Evolutionary conservation across 2,113 vertebrate species (phyloP).

Genomic region (Ctenomys sociabilis): DNA sequence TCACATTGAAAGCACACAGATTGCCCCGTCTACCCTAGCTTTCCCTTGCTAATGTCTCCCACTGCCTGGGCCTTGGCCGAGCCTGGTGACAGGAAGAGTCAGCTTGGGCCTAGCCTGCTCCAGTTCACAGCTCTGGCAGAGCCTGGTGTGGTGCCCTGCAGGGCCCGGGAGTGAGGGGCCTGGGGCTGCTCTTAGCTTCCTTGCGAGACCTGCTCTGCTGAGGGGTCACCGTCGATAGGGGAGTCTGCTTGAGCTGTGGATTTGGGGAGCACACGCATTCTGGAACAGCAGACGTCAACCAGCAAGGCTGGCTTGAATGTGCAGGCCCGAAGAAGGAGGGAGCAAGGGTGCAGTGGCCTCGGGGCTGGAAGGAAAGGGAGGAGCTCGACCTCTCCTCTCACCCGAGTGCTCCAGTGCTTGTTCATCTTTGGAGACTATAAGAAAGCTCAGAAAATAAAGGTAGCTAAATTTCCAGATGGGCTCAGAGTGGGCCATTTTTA

Average conservation of each 20-base stretch:
- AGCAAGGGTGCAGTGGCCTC: background rate
- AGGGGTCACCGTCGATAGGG: background rate
- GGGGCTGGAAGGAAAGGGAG: background rate
- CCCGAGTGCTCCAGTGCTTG: background rate
- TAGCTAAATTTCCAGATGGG: conserved; percentile 34
- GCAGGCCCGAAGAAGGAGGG: background rate
- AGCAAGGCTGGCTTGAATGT: background rate
- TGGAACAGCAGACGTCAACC: background rate
- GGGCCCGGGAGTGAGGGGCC: background rate
- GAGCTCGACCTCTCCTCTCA: background rate
- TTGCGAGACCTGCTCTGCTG: background rate
- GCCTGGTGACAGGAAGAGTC: background rate
- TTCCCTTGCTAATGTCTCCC: background rate
- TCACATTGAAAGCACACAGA: background rate
- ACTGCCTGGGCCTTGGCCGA: background rate
- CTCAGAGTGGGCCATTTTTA: conserved; percentile 39
- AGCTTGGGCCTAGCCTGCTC: too few relatives aligned
- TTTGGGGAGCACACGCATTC: background rate
- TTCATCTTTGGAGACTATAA: background rate
- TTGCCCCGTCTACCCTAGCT: background rate
- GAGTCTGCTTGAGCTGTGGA: background rate
- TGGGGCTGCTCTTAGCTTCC: background rate
- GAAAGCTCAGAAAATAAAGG: conserved; percentile 17
- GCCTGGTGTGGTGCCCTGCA: background rate
- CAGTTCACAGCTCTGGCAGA: too few relatives aligned